Base-by-base conservation (phyloP, 2,113 vertebrate genomes). In the Poeciliopsis occidentalis region DNA sequence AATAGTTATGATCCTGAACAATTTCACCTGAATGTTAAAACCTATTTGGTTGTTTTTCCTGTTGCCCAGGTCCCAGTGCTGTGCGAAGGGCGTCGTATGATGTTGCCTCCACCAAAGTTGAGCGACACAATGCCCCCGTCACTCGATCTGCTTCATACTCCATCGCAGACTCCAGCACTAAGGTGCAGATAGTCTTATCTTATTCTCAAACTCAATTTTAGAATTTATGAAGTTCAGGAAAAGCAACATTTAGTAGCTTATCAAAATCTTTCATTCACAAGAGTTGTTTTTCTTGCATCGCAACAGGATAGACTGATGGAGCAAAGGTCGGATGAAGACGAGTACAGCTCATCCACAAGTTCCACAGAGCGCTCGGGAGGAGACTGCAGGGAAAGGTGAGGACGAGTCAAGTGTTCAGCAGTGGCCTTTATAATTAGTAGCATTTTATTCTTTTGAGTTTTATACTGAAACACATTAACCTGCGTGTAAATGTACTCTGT, bases 301-400 rank as follows among this genome's bases (percentile, higher is more conserved):
- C 54, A 83, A 71, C 83, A 88, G 71, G 89, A 88, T 60, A 89
- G 84, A 57, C 30, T 83, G 70, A 67, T 39, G 19, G 85, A 71
- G 74, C 92, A 79, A 77, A 90, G 70, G 12, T 96, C 96, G 60
- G 96, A 97, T 37, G 94, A 95, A 69, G 96, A 97, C 30, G 97
- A 98, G 54, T 92, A 94, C 75, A 96, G 93, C 87, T 98, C 97
- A 68, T 99, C 98, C 69, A 95, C 97, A 80, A 97, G 97, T 88
- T 99, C 97, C 71, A 96, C 96, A 15, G 97, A 99, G 47, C 97
- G 94, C 51, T 97, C 95, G 60, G 97, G 97, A 81, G 96, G 95
- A 27, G 96, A 97, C 82, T 93, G 89, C 80, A 96, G 88, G 79
- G 97, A 97, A 74, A 92, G 91, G 97, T 97, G 65, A 93, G 67